A percentile compares a stretch with the other conserved stretches of the same genome.
Conservation (phyloP, 2,113 vertebrate genomes). For the Ginglymostoma cirratum region DNA sequence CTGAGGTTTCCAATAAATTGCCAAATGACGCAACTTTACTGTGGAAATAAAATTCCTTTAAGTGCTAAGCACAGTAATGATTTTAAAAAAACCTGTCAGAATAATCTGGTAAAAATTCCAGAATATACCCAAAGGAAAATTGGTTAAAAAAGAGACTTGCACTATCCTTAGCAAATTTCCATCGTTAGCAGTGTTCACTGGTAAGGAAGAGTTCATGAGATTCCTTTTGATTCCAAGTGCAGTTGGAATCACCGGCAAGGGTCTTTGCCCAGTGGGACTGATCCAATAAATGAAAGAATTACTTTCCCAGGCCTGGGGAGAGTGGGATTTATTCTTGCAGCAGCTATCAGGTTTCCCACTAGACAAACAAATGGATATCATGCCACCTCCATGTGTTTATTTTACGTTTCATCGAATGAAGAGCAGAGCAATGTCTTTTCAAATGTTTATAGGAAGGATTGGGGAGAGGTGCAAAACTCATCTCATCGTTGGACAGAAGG, state of each 20-base stretch:
- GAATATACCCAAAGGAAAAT: neutral
- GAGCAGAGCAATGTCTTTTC: neutral
- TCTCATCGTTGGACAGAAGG: neutral
- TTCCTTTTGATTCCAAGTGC: neutral
- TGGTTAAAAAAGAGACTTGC: neutral
- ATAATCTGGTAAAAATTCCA: neutral
- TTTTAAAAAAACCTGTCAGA: neutral
- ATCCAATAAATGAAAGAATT: neutral
- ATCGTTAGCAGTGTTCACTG: neutral
- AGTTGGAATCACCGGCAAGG: neutral
- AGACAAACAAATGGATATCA: neutral
- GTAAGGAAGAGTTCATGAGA: neutral
- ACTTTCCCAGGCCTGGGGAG: neutral
- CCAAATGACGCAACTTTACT: conserved; percentile 22
- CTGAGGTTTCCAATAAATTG: conserved; percentile 27
- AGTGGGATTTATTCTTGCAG: too few relatives aligned
- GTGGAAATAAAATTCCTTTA: conserved; percentile 29
- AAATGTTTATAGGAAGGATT: neutral
- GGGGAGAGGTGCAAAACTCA: neutral
- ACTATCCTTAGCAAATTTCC: neutral
- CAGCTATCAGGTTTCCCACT: neutral
- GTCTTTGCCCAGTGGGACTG: neutral
- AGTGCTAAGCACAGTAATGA: neutral
- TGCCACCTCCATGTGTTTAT: neutral
- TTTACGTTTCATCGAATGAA: neutral